Base-by-base conservation (phyloP, 2,888 invertebrate genomes). In the Bursaphelenchus okinawaensis region DNA sequence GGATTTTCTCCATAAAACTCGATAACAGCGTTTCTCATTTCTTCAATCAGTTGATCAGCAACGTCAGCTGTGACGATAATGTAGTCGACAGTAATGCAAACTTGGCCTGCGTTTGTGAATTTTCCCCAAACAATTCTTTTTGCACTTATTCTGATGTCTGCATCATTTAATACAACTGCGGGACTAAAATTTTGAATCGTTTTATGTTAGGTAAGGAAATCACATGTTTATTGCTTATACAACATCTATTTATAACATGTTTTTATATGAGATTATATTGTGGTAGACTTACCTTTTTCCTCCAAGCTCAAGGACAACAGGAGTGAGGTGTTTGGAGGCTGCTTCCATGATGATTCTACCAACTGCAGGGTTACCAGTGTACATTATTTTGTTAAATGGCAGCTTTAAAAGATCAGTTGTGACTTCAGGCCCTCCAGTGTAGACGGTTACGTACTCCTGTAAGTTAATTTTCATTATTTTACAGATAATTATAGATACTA, bases 341-440 rank as follows among this genome's bases (percentile, higher is more conserved):
- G 95, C 93, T 62, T 89, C 88, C 83, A 92, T 90, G 1, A 98
- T 87, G 63, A 92, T 89, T 85, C 89, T 90, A 28, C 93, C 96
- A 19, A 95, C 90, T 58, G 55, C 91, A 90, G 22, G 81, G 77
- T 28, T 56, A 1, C 56, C 96, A 0, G 96, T 98, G 84, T 90
- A 93, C 86, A 96, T 93, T 72, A 98, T 94, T 82, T 94, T 92
- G 85, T 98, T 96, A 83, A 93, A 96, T 82, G 88, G 89, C 82
- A 93, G 88, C 77, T 90, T 89, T 28, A 96, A 85, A 12, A 96
- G 85, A 76, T 90, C 90, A 0, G 90, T 88, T 0, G 94, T 92
- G 84, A 92, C 93, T 23, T 88, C 84, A 0, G 91, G 87, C 50
- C 91, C 94, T 3, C 94, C 96, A 64, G 87, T 86, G 0, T 92